Evolutionary conservation across 2,888 invertebrate species (phyloP).

Genomic region (Ennomos fuscantarius): DNA sequence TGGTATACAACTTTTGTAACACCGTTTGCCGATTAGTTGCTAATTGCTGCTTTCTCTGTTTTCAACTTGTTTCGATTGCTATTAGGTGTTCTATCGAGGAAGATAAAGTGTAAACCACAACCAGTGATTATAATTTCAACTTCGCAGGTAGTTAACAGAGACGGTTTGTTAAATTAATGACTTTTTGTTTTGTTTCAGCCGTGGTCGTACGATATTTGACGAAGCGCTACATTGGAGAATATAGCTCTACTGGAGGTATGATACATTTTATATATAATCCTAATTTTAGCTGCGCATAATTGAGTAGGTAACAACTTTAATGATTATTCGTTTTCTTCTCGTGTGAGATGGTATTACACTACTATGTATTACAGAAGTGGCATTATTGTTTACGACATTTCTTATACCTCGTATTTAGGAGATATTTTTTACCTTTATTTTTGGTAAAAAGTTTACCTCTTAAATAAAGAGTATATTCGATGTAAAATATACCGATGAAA

Average conservation of each 20-base stretch:
- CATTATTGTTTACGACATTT: too few relatives aligned
- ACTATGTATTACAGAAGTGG: too few relatives aligned
- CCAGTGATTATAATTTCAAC: slow-evolving; percentile 34
- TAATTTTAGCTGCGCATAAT: background rate
- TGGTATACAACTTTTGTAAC: slow-evolving; percentile 78
- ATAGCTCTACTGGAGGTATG: slow-evolving; percentile 92
- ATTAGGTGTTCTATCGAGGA: slow-evolving; percentile 59
- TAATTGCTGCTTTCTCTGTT: slow-evolving; percentile 81
- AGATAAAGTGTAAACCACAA: slow-evolving; percentile 59
- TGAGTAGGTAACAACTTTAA: too few relatives aligned
- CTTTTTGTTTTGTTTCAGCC: slow-evolving; percentile 86
- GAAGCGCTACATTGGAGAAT: slow-evolving; percentile 91
- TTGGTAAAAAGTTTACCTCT: too few relatives aligned
- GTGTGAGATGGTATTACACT: too few relatives aligned
- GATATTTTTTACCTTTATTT: too few relatives aligned
- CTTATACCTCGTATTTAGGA: too few relatives aligned
- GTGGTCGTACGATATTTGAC: slow-evolving; percentile 91
- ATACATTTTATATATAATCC: slow-evolving; percentile 21
- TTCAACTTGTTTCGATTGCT: slow-evolving; percentile 65
- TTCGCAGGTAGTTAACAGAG: slow-evolving; percentile 28
- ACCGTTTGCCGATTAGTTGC: slow-evolving; percentile 68
- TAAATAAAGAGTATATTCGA: too few relatives aligned
- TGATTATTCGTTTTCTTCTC: too few relatives aligned
- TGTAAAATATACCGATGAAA: background rate
- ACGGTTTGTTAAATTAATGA: slow-evolving; percentile 32